phyloP scores from a whole-genome alignment of 1,140 invertebrate species.

The Drosophila santomea region DNA sequence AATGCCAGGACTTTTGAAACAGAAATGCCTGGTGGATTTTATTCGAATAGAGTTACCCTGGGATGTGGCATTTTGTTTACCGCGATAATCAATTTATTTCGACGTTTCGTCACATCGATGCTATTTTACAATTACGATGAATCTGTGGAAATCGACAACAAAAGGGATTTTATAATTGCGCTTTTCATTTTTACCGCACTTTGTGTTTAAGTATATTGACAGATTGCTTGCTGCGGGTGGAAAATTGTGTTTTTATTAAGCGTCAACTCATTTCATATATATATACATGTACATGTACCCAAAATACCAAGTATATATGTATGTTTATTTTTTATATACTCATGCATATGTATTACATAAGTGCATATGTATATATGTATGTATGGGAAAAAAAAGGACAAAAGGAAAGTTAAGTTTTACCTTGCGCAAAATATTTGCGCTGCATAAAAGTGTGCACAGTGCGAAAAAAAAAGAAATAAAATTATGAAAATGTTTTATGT shows the following conservation, averaged over 20 bases:
- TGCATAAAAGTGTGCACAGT: slow-evolving; percentile 32
- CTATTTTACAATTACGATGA: slow-evolving; percentile 32
- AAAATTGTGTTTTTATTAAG: slow-evolving; percentile 38
- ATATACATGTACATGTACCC: slow-evolving; percentile 5
- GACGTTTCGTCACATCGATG: slow-evolving; percentile 29
- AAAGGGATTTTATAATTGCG: slow-evolving; percentile 48
- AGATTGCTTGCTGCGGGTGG: slow-evolving; percentile 9
- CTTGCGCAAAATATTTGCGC: slow-evolving; percentile 44
- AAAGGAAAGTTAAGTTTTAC: slow-evolving; percentile 45
- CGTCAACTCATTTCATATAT: slow-evolving; percentile 19
- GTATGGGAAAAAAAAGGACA: slow-evolving; percentile 4
- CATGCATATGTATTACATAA: too few relatives aligned
- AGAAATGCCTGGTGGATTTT: neutral
- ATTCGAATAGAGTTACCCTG: neutral
- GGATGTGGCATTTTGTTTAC: slow-evolving; percentile 3
- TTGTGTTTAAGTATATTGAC: slow-evolving; percentile 43
- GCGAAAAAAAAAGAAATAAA: slow-evolving; percentile 18
- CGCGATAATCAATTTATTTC: slow-evolving; percentile 46
- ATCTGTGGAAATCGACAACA: slow-evolving; percentile 42
- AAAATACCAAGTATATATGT: neutral
- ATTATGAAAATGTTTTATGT: slow-evolving; percentile 50
- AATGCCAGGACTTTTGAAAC: neutral
- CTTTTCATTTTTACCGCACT: slow-evolving; percentile 22
- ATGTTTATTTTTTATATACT: slow-evolving; percentile 6
- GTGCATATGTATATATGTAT: slow-evolving; percentile 8